A percentile compares a stretch with the other conserved stretches of the same genome.
Conservation (phyloP, 2,888 invertebrate species). For the Auanema freiburgensis region DNA sequence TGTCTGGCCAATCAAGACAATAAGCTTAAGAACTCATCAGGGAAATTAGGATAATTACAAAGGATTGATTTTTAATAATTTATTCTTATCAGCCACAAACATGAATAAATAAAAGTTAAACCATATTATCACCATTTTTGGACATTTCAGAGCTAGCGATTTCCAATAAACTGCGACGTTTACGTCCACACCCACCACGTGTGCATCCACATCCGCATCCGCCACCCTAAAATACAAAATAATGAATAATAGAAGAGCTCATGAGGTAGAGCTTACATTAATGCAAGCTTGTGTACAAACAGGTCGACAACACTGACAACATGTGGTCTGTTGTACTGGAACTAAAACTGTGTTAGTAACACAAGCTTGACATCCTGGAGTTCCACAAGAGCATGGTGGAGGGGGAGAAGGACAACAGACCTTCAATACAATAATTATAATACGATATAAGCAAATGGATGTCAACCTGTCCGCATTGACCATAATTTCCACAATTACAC, state of each 20-base stretch:
- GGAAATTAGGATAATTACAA: too few relatives aligned
- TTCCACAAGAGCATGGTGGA: slow-evolving; percentile 40
- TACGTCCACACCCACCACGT: slow-evolving; percentile 48
- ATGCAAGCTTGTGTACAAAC: slow-evolving; percentile 52
- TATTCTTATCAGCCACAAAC: not conserved
- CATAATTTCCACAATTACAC: slow-evolving; percentile 17
- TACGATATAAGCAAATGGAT: not conserved
- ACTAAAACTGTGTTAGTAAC: slow-evolving; percentile 38
- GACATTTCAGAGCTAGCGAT: slow-evolving; percentile 44
- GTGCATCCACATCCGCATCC: slow-evolving; percentile 52
- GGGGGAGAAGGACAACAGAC: slow-evolving; percentile 35
- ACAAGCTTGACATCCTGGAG: slow-evolving; percentile 38
- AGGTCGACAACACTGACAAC: slow-evolving; percentile 52
- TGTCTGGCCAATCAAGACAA: too few relatives aligned
- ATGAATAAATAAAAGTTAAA: slow-evolving; percentile 6
- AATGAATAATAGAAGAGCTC: not conserved
- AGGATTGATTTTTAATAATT: too few relatives aligned
- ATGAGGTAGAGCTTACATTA: slow-evolving; percentile 22
- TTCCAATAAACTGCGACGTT: slow-evolving; percentile 39
- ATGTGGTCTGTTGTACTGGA: slow-evolving; percentile 42
- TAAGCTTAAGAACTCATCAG: too few relatives aligned
- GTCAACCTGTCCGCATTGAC: slow-evolving; percentile 17
- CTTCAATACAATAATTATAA: slow-evolving; percentile 18
- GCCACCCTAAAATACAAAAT: slow-evolving; percentile 33
- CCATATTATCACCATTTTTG: slow-evolving; percentile 18